Evolutionary conservation across 1,140 invertebrate genomes (phyloP).

Genomic region (Melitaea cinxia): DNA sequence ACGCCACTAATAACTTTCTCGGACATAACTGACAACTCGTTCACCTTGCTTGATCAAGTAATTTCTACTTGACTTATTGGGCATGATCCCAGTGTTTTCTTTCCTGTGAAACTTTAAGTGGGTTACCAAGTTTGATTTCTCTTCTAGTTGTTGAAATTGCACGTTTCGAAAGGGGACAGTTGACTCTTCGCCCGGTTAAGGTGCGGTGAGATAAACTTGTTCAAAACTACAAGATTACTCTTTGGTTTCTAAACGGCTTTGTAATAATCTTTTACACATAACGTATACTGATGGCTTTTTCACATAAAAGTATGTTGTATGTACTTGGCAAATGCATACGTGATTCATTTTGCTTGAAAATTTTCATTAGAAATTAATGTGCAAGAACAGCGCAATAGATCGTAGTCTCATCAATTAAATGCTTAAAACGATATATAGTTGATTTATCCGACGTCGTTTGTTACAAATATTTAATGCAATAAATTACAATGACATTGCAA

Average conservation of each 20-base stretch:
- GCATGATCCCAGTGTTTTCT: constrained; percentile 60
- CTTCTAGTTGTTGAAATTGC: constrained; percentile 55
- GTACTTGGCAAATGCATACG: too few relatives aligned
- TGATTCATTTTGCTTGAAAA: not conserved
- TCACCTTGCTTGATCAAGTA: constrained; percentile 60
- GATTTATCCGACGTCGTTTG: not conserved
- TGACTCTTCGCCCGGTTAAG: constrained; percentile 14
- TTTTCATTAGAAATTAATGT: not conserved
- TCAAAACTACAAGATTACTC: not conserved
- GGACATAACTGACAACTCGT: constrained; percentile 51
- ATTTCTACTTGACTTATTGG: constrained; percentile 65
- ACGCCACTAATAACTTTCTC: constrained; percentile 62
- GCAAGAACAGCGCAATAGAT: not conserved
- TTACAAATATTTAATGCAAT: constrained; percentile 5
- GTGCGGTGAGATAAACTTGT: constrained; percentile 2
- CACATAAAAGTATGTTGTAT: too few relatives aligned
- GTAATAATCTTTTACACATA: too few relatives aligned
- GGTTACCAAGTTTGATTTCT: constrained; percentile 55
- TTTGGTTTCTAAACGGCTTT: not conserved
- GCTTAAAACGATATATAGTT: not conserved
- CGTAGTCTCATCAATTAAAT: not conserved
- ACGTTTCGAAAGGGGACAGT: constrained; percentile 41
- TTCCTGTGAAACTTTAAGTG: constrained; percentile 67
- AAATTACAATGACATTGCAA: constrained; percentile 9
- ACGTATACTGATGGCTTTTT: too few relatives aligned